Conservation (phyloP, 2,888 invertebrate genomes). For the Lordiphosa andalusiaca region DNA sequence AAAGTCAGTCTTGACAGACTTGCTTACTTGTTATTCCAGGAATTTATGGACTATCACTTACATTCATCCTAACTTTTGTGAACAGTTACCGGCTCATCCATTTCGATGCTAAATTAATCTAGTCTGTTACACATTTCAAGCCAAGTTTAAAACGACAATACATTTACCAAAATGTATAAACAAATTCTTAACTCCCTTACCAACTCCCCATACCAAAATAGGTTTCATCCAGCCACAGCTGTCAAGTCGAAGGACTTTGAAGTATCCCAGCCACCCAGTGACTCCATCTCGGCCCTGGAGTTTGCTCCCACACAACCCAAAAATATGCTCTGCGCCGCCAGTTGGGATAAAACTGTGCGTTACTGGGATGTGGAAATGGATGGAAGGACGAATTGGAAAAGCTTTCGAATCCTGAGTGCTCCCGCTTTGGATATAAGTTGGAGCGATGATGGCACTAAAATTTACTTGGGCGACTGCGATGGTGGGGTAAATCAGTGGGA, state of each 20-base stretch:
- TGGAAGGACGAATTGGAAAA: constrained; percentile 98
- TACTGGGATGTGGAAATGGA: constrained; percentile 96
- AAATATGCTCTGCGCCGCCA: constrained; percentile 96
- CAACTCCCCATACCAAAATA: not conserved
- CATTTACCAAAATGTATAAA: no score
- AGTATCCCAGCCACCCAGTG: constrained; percentile 97
- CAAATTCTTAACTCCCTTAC: no score
- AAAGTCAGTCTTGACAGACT: no score
- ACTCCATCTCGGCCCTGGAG: constrained; percentile 94
- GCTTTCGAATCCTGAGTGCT: constrained; percentile 87
- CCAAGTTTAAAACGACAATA: no score
- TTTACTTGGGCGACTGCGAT: constrained; percentile 94
- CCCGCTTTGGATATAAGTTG: constrained; percentile 98
- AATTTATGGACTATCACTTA: no score
- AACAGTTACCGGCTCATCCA: no score
- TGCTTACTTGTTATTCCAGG: no score
- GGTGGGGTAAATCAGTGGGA: constrained; percentile 97
- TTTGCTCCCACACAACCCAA: constrained; percentile 93
- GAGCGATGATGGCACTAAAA: constrained; percentile 95
- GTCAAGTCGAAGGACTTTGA: constrained; percentile 87
- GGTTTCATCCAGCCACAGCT: not conserved
- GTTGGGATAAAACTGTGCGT: constrained; percentile 95
- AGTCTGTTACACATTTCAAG: no score
- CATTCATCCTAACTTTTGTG: no score
- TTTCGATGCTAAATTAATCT: no score